These are phyloP conservation scores for Meganola albula DNA, from an alignment of 2,888 invertebrate species.

Conservation along the genomic window DNA sequence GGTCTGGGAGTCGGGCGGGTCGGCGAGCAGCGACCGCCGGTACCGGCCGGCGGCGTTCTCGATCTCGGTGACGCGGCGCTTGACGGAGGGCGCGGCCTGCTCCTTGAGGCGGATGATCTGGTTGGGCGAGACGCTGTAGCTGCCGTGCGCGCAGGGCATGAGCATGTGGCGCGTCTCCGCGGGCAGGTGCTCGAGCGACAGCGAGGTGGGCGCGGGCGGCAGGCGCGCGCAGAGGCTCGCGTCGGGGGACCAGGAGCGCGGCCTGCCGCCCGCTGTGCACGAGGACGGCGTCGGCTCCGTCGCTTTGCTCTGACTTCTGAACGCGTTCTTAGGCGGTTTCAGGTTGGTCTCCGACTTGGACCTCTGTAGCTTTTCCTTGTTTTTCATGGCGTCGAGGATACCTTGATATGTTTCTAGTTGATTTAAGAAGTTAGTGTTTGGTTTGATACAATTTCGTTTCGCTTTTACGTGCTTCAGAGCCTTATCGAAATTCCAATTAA, in stretches of 20 bases:
- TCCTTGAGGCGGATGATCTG: slow-evolving; percentile 90
- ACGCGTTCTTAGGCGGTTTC: slow-evolving; percentile 81
- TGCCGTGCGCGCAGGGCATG: slow-evolving; percentile 91
- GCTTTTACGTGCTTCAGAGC: slow-evolving; percentile 94
- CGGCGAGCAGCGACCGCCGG: slow-evolving; percentile 44
- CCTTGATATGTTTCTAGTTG: slow-evolving; percentile 98
- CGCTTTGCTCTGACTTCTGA: slow-evolving; percentile 75
- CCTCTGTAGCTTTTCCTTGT: slow-evolving; percentile 93
- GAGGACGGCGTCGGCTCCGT: slow-evolving; percentile 80
- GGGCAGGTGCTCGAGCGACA: slow-evolving; percentile 82
- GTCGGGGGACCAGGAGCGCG: slow-evolving; percentile 87
- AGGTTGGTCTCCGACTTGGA: slow-evolving; percentile 96
- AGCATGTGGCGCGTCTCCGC: slow-evolving; percentile 86
- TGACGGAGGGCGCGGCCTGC: slow-evolving; percentile 80
- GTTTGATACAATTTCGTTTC: slow-evolving; percentile 95
- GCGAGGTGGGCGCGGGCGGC: slow-evolving; percentile 80
- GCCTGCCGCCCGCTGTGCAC: slow-evolving; percentile 78
- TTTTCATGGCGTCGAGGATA: slow-evolving; percentile 97
- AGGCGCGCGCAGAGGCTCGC: slow-evolving; percentile 77
- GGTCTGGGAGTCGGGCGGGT: slow-evolving; percentile 32
- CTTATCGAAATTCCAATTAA: slow-evolving; percentile 93
- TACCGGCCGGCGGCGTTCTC: slow-evolving; percentile 74
- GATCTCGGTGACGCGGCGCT: slow-evolving; percentile 84
- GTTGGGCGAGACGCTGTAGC: slow-evolving; percentile 94
- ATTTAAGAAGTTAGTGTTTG: slow-evolving; percentile 95